Evolutionary conservation across 2,113 vertebrate genomes (phyloP).

Genomic region (Herpailurus yagouaroundi): DNA sequence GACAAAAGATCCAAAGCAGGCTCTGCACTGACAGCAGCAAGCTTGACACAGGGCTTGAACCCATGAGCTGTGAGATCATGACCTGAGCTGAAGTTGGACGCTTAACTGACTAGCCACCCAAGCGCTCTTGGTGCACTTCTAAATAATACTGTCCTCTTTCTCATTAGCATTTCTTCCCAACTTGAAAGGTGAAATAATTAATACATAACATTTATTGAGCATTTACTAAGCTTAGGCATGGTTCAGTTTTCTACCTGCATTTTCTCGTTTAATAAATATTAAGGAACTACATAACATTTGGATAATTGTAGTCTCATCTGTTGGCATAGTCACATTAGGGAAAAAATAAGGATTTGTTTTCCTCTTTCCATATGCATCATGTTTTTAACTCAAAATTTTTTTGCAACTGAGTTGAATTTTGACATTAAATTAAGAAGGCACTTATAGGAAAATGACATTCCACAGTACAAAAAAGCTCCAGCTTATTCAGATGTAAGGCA

Average conservation of each 20-base stretch:
- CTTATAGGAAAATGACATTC: background rate
- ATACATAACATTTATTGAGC: background rate
- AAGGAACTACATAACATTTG: background rate
- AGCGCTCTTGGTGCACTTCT: background rate
- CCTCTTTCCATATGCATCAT: background rate
- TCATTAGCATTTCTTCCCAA: background rate
- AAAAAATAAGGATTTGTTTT: constrained; percentile 37
- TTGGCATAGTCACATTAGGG: background rate
- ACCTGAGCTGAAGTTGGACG: too few species aligned
- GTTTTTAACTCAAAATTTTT: constrained; percentile 22
- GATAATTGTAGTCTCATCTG: background rate
- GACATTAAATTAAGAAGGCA: constrained; percentile 61
- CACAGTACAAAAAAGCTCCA: constrained; percentile 33
- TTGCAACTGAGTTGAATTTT: constrained; percentile 49
- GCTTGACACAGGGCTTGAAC: too few species aligned
- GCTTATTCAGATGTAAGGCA: constrained; percentile 37
- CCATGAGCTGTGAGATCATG: too few species aligned
- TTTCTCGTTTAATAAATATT: constrained; percentile 32
- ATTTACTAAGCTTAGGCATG: background rate
- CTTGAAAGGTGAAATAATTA: background rate
- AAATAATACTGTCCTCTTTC: background rate
- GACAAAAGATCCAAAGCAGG: too few species aligned
- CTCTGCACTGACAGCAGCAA: too few species aligned
- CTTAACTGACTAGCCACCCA: too few species aligned
- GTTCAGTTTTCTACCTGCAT: background rate